Percentiles rank a stretch among this genome's conserved stretches.
Evolutionary conservation across 2,888 invertebrate genomes (phyloP).

Genomic region (Rhimphoctona megacephalus): DNA sequence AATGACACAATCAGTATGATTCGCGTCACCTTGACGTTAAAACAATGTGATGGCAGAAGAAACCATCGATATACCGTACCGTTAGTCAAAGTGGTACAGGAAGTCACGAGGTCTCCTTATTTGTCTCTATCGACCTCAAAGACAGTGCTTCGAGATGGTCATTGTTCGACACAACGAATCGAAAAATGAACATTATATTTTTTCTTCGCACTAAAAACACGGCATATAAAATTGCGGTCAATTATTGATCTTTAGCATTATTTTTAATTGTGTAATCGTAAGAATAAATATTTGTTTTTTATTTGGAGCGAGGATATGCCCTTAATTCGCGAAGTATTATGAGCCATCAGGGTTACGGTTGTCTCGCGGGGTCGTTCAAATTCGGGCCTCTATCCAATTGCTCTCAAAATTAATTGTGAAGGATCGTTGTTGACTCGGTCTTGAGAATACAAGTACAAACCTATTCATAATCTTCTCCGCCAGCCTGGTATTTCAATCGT

Average conservation of each 20-base stretch:
- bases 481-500: neutral
- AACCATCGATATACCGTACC: conserved; percentile 74
- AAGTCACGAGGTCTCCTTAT: conserved; percentile 69
- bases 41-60: conserved; percentile 30
- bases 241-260: neutral
- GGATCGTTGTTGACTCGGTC: conserved; percentile 34
- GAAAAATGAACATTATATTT: conserved; percentile 18
- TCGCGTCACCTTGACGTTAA: conserved; percentile 12
- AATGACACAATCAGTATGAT: neutral
- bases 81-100: conserved; percentile 74
- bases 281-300: conserved; percentile 17
- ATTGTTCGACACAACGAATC: conserved; percentile 26
- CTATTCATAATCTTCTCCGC: conserved; percentile 6
- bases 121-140: conserved; percentile 50
- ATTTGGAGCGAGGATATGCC: conserved; percentile 55
- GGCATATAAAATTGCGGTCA: neutral
- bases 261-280: neutral
- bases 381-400: conserved; percentile 54
- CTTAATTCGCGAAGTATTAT: conserved; percentile 53
- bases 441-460: neutral
- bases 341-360: conserved; percentile 15
- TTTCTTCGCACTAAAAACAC: neutral
- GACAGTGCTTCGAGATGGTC: conserved; percentile 38
- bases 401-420: conserved; percentile 60
- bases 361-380: conserved; percentile 49